phyloP scores from a whole-genome alignment of 1,140 invertebrate species.

The Pseudoatta argentina region DNA sequence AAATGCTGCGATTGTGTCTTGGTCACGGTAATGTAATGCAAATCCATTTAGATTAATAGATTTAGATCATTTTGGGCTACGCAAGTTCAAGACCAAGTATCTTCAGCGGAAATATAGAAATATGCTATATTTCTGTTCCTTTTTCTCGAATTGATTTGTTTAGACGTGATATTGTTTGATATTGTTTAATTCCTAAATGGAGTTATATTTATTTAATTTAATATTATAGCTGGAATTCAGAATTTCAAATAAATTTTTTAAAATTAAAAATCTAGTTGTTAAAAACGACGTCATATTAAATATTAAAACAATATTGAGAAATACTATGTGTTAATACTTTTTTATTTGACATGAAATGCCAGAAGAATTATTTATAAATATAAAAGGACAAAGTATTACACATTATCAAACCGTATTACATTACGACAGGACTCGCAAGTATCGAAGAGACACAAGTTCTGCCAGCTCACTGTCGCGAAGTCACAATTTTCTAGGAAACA shows the following conservation, averaged over 20 bases:
- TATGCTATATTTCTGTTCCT: neutral
- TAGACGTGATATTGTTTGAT: neutral
- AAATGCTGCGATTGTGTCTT: neutral
- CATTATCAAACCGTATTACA: neutral
- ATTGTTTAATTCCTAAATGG: too few relatives aligned
- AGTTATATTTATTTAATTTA: too few relatives aligned
- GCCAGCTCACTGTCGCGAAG: neutral
- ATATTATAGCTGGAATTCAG: neutral
- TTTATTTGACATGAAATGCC: neutral
- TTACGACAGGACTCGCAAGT: neutral
- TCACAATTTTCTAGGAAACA: conserved; percentile 9
- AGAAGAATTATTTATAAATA: neutral
- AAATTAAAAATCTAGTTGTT: neutral
- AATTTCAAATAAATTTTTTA: neutral
- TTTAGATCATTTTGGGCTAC: conserved; percentile 7
- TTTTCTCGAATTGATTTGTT: neutral
- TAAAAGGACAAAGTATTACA: neutral
- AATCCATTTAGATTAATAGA: conserved; percentile 11
- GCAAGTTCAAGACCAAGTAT: conserved; percentile 3
- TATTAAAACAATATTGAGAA: neutral
- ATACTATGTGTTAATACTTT: neutral
- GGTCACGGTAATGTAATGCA: neutral
- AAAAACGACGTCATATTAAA: neutral
- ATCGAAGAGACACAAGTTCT: neutral
- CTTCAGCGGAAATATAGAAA: neutral